Conservation (phyloP, 2,888 invertebrate species). For the Lordiphosa andalusiaca region DNA sequence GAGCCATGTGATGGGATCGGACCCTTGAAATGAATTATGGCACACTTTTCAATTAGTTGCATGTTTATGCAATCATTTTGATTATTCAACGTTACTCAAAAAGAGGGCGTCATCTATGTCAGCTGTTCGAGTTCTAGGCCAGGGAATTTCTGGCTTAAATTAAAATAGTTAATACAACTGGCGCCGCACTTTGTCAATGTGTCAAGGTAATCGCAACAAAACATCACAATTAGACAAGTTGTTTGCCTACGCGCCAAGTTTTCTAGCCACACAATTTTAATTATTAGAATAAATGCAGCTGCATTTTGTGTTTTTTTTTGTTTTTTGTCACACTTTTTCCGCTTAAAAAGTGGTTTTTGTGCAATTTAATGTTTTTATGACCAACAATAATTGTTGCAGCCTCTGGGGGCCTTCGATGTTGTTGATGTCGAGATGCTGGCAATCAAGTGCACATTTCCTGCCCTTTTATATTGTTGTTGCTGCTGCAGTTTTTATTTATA, state of each 20-base stretch:
- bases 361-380: conserved; percentile 47
- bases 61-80: conserved; percentile 43
- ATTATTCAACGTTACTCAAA: conserved; percentile 26
- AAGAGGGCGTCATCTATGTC: conserved; percentile 35
- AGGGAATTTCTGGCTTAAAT: conserved; percentile 12
- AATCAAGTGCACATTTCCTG: conserved; percentile 70
- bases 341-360: conserved; percentile 14
- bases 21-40: conserved; percentile 47
- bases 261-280: conserved; percentile 43
- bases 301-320: conserved; percentile 40
- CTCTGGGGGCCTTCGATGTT: conserved; percentile 21
- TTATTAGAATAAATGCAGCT: conserved; percentile 34
- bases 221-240: conserved; percentile 36
- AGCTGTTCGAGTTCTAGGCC: conserved; percentile 52
- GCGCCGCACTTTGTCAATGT: conserved; percentile 52
- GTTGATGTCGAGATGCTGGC: conserved; percentile 41
- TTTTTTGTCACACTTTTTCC: conserved; percentile 38
- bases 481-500: conserved; percentile 52
- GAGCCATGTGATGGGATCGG: conserved; percentile 32
- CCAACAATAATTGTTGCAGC: conserved; percentile 39
- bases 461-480: conserved; percentile 48
- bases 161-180: conserved; percentile 28
- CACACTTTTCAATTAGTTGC: conserved; percentile 58
- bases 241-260: conserved; percentile 52
- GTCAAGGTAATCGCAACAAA: conserved; percentile 55